Conservation (phyloP, 2,113 vertebrate genomes). For the Empidonax alnorum region DNA sequence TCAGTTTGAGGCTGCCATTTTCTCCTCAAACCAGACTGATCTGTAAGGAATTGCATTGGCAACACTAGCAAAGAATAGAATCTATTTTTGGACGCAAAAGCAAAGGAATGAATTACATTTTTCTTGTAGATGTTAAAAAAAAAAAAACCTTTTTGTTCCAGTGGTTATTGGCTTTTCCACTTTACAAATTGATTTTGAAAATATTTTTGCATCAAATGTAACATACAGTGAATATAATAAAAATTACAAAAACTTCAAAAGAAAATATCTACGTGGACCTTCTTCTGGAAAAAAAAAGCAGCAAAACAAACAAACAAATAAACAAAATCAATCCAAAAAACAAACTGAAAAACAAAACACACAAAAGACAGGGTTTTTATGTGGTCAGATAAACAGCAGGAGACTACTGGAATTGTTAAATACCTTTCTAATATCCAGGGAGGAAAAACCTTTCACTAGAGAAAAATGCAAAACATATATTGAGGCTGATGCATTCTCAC, state of each 20-base stretch:
- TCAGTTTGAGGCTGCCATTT: conserved; percentile 6
- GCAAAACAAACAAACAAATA: neutral
- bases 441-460: neutral
- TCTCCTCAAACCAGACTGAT: neutral
- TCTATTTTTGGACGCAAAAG: neutral
- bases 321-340: neutral
- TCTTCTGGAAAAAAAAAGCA: neutral
- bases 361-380: neutral
- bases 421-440: neutral
- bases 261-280: neutral
- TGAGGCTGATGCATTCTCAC: neutral
- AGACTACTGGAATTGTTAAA: neutral
- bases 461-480: neutral
- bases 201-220: neutral
- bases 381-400: neutral
- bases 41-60: neutral
- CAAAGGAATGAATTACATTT: neutral
- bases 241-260: neutral
- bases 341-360: neutral
- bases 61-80: neutral
- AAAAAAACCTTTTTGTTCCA: fast-evolving
- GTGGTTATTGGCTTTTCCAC: neutral
- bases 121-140: neutral
- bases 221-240: neutral
- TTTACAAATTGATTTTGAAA: neutral